phyloP scores from a whole-genome alignment of 2,888 invertebrate genomes.

The Agonopterix subpropinquella region DNA sequence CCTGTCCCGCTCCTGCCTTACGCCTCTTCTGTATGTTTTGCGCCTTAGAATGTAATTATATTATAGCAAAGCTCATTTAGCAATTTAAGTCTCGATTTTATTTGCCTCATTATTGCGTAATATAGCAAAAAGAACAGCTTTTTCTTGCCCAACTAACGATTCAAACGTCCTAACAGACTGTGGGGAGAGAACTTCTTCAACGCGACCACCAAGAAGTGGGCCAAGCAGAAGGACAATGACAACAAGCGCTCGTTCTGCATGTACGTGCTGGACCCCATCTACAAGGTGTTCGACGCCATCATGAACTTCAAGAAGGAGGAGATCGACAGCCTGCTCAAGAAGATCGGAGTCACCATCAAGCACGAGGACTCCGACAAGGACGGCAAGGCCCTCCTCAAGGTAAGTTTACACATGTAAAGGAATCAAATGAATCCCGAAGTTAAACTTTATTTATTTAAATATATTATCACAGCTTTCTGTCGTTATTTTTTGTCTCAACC shows the following conservation, averaged over 20 bases:
- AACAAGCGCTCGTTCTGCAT: conserved; percentile 99
- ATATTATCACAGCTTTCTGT: too few relatives aligned
- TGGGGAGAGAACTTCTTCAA: conserved; percentile 99
- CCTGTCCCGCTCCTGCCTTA: too few relatives aligned
- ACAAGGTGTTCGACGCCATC: conserved; percentile 88
- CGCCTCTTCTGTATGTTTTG: too few relatives aligned
- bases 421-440: too few relatives aligned
- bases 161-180: conserved; percentile 51
- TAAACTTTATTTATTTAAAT: too few relatives aligned
- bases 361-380: conserved; percentile 97
- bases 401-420: conserved; percentile 23
- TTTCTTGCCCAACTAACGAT: too few relatives aligned
- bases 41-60: too few relatives aligned
- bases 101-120: too few relatives aligned
- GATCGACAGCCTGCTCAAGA: conserved; percentile 89
- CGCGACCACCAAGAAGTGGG: conserved; percentile 98
- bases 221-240: conserved; percentile 91
- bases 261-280: conserved; percentile 99
- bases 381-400: conserved; percentile 96
- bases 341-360: conserved; percentile 93
- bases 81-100: too few relatives aligned
- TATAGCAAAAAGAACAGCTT: too few relatives aligned
- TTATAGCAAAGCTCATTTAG: too few relatives aligned
- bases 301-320: conserved; percentile 98
- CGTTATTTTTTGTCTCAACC: too few relatives aligned